phyloP scores from a whole-genome alignment of 2,888 invertebrate genomes.

The Pterostichus niger region DNA sequence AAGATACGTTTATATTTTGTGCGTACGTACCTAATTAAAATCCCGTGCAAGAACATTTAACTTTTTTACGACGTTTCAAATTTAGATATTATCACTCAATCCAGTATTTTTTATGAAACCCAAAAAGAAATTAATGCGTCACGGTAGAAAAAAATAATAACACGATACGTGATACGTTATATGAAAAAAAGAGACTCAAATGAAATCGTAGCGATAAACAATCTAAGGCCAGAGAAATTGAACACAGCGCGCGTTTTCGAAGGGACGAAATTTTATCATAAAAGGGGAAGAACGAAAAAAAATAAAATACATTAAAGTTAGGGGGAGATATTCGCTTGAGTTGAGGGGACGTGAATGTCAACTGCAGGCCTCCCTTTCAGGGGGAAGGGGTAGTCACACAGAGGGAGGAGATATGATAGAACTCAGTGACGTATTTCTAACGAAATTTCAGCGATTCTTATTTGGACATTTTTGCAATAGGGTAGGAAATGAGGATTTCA shows the following conservation, averaged over 20 bases:
- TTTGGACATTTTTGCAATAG: slow-evolving; percentile 2
- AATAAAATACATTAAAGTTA: slow-evolving; percentile 65
- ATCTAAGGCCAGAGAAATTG: slow-evolving; percentile 56
- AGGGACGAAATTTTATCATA: slow-evolving; percentile 63
- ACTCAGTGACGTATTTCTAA: slow-evolving; percentile 7
- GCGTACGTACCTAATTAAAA: slow-evolving; percentile 32
- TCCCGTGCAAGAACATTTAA: slow-evolving; percentile 28
- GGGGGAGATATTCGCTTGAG: slow-evolving; percentile 38
- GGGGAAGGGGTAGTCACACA: slow-evolving; percentile 20
- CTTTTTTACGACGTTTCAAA: slow-evolving; percentile 47
- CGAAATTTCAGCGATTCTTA: slow-evolving; percentile 18
- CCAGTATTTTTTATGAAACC: slow-evolving; percentile 23
- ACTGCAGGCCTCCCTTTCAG: slow-evolving; percentile 41
- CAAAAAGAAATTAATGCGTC: slow-evolving; percentile 49
- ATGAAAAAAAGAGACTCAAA: slow-evolving; percentile 11
- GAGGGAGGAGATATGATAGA: slow-evolving; percentile 23
- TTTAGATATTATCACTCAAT: slow-evolving; percentile 30
- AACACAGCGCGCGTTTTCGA: slow-evolving; percentile 34
- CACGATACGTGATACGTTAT: slow-evolving; percentile 56
- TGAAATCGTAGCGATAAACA: slow-evolving; percentile 57
- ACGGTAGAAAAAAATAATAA: slow-evolving; percentile 58
- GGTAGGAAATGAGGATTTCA: background rate
- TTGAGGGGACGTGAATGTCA: slow-evolving; percentile 57
- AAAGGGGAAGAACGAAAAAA: slow-evolving; percentile 60
- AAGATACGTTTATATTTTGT: slow-evolving; percentile 5